Conservation (phyloP, 2,113 vertebrate genomes). For the Zosterops lateralis region DNA sequence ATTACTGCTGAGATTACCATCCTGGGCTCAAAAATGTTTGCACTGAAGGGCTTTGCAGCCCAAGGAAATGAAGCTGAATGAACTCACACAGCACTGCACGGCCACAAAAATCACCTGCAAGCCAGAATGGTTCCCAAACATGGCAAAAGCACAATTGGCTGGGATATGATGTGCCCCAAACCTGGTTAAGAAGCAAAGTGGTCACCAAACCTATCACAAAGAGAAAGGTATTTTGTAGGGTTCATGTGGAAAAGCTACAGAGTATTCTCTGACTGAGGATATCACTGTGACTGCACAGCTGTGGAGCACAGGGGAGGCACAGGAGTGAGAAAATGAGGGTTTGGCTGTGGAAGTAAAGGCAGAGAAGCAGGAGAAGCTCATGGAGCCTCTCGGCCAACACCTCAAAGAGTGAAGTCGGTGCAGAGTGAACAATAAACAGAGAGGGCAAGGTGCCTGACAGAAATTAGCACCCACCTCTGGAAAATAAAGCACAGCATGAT, state of each 20-base stretch:
- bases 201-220: not conserved
- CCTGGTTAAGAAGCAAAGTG: not conserved
- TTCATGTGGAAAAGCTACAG: not conserved
- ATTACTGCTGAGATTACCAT: not conserved
- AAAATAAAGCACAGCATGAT: not conserved
- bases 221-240: not conserved
- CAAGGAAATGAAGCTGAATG: not conserved
- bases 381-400: not conserved
- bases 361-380: not conserved
- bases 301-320: not conserved
- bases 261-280: not conserved
- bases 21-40: not conserved
- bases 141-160: not conserved
- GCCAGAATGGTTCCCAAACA: not conserved
- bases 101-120: not conserved
- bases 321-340: rapidly evolving
- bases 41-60: not conserved
- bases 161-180: rapidly evolving
- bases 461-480: not conserved
- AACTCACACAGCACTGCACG: not conserved
- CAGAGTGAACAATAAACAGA: rapidly evolving
- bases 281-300: not conserved
- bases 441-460: not conserved
- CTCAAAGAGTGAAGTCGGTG: rapidly evolving
- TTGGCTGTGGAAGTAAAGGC: not conserved